A percentile compares a stretch with the other conserved stretches of the same genome.
phyloP scores from a whole-genome alignment of 1,140 invertebrate species.

The Anoplolepis gracilipes region DNA sequence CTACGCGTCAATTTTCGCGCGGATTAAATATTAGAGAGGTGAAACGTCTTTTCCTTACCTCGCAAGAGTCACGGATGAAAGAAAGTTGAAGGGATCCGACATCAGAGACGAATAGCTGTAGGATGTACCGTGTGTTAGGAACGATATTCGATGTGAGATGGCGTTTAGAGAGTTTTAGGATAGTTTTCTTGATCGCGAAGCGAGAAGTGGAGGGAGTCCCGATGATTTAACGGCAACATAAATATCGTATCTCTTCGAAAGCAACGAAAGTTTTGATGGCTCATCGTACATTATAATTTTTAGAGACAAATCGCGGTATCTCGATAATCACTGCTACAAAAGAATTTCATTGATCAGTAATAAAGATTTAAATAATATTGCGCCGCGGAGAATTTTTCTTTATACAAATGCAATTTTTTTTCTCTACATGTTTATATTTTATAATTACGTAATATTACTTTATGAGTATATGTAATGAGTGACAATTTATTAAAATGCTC shows the following conservation, averaged over 20 bases:
- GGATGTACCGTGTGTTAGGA: constrained; percentile 44
- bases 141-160: constrained; percentile 65
- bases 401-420: not conserved
- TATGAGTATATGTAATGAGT: not conserved
- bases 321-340: not conserved
- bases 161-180: constrained; percentile 69
- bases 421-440: not conserved
- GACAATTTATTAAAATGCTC: constrained; percentile 39
- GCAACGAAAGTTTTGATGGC: constrained; percentile 39
- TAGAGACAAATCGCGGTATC: not conserved
- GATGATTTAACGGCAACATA: constrained; percentile 68
- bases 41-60: constrained; percentile 16
- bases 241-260: constrained; percentile 61
- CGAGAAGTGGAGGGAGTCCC: not conserved
- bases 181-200: constrained; percentile 35
- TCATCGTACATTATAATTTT: constrained; percentile 33
- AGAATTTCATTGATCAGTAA: not conserved
- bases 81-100: constrained; percentile 27
- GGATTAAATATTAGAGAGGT: constrained; percentile 70
- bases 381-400: not conserved
- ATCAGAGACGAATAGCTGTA: constrained; percentile 58
- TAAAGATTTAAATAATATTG: not conserved
- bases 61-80: constrained; percentile 34
- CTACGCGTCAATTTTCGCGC: constrained; percentile 67
- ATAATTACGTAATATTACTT: constrained; percentile 23